Percentiles rank a stretch among this genome's conserved stretches.
Evolutionary conservation across 1,140 invertebrate genomes (phyloP).

Genomic region (Caenorhabditis latens): DNA sequence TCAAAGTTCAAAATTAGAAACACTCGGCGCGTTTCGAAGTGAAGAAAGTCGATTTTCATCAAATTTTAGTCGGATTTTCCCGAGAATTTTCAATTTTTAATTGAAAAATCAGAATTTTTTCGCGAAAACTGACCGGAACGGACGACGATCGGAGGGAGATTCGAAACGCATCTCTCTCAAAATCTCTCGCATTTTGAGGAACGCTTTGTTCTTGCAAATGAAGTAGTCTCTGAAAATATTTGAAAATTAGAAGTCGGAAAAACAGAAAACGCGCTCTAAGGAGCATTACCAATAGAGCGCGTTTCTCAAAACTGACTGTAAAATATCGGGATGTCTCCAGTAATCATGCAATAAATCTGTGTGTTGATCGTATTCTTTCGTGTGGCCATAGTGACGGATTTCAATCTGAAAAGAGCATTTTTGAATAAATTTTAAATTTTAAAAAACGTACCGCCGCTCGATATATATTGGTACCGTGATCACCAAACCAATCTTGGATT

Average conservation of each 20-base stretch:
- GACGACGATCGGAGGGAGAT: no score
- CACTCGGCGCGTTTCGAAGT: no score
- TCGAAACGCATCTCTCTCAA: not conserved
- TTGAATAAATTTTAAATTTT: not conserved
- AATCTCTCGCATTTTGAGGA: constrained; percentile 20
- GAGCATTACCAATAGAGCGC: no score
- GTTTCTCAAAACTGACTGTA: not conserved
- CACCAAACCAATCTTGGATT: not conserved
- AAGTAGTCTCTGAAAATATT: constrained; percentile 1
- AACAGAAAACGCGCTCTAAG: no score
- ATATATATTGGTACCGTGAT: not conserved
- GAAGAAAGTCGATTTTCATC: no score
- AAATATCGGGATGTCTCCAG: not conserved
- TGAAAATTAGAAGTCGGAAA: no score
- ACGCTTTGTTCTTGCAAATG: constrained; percentile 45
- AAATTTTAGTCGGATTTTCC: no score
- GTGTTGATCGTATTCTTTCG: constrained; percentile 4
- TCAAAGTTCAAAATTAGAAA: no score
- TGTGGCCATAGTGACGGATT: not conserved
- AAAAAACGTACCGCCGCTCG: not conserved
- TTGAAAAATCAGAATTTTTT: no score
- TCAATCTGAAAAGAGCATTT: not conserved
- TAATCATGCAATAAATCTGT: constrained; percentile 16
- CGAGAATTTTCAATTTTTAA: no score
- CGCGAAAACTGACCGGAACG: no score